Evolutionary conservation across 2,113 vertebrate genomes (phyloP), one percentile per base, ranked within the genome.

Genomic region (Lethenteron camtschaticum): DNA sequence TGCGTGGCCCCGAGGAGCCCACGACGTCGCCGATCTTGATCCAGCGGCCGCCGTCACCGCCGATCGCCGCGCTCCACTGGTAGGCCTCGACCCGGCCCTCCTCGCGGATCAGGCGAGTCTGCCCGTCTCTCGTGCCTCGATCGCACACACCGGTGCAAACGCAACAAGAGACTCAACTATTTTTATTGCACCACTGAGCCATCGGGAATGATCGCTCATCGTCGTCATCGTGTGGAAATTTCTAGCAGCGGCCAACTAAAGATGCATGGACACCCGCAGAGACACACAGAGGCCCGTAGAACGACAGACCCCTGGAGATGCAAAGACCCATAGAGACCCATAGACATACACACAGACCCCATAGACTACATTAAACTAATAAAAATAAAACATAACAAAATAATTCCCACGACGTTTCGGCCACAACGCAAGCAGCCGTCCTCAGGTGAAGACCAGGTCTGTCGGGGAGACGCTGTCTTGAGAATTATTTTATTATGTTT

Each of bases 11-110:
- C 69, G 92, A 90, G 71, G 89, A 90, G 55, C 88, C 89, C n/a
- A 99, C 91, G 59, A 99, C 94, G 72, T 97, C 92, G 0, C 94
- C 92, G 8, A 99, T 99, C 81, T 99, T 99, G 75, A 95, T 73
- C 92, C 94, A 99, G 75, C 87, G 86, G 58, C 68, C 73, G 73
- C 85, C 83, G 24, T 41, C 24, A 3, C 24, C 24, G 24, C 24
- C 24, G 24, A 41, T 4, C 73, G 78, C 78, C 70, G 79, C 70
- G 58, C 82, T 85, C 85, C 85, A 87, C 11, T 87, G 85, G 76
- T 85, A 86, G 0, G 84, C 85, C 80, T 87, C 84, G 8, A 86
- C 81, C 74, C 80, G 82, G n/a, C 77, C 82, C 55, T 74, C 75
- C 70, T 81, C 80, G 78, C 79, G 84, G 75, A 87, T 82, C 24